Evolutionary conservation across 1,140 invertebrate genomes (phyloP), one percentile per base, ranked within the genome.

Genomic region (Dryas iulia): DNA sequence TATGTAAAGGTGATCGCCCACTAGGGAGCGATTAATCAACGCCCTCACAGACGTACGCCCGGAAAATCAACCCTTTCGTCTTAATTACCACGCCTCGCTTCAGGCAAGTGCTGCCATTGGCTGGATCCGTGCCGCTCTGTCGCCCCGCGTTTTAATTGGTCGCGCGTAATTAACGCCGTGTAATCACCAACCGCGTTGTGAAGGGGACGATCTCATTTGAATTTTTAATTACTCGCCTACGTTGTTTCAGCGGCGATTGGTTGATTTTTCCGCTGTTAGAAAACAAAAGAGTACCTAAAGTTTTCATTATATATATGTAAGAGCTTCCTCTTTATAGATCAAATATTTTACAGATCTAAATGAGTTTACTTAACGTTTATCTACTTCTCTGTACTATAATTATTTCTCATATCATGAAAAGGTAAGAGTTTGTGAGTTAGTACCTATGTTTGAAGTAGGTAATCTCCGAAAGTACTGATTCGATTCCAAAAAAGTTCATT

Each of bases 11-110:
- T 28, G 28, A 39, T 58, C 24, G 30, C 52, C 47, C 58, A 31
- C 58, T 59, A 53, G 73, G 74, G 76, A 72, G 77, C 79, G 83
- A 89, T 87, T 84, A 85, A 85, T 83, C 75, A 77, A 82, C 85
- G 82, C 87, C 86, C 61, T 70, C 71, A 52, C 62, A 72, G 64
- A 81, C 71, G 64, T 61, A 83, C 81, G 81, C 84, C 82, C 81
- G 87, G 87, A 80, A 91, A 89, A 89, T 86, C 86, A 89, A 89
- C 89, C 89, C 87, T 91, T 91, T 87, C 78, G 79, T 85, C 76
- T 89, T 91, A 91, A 91, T 91, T 91, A 91, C 89, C 84, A 87
- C 87, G 84, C 84, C 86, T 84, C 72, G 82, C 76, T 89, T 86
- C 84, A 90, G 84, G 63, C 76, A 30, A 70, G 82, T 69, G 52